Conservation (phyloP, 2,888 invertebrate species). For the Phyllotreta cruciferae region DNA sequence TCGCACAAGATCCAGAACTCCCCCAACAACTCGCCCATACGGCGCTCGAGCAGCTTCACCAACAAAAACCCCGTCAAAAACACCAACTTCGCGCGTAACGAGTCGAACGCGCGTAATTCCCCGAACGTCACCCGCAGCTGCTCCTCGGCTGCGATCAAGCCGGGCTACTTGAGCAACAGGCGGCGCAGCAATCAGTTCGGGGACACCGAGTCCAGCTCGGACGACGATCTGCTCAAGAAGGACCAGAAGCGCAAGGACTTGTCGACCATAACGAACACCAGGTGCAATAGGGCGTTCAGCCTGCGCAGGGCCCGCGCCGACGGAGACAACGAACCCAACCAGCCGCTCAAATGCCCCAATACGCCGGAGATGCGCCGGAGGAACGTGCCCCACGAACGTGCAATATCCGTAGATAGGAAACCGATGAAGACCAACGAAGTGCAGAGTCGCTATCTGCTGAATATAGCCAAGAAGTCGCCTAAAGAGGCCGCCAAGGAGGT, state of each 20-base stretch:
- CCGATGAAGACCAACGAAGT: slow-evolving; percentile 56
- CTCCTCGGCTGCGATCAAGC: slow-evolving; percentile 60
- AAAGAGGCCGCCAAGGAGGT: slow-evolving; percentile 38
- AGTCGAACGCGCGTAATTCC: slow-evolving; percentile 47
- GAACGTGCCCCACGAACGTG: slow-evolving; percentile 57
- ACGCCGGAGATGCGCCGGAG: slow-evolving; percentile 70
- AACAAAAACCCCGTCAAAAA: slow-evolving; percentile 56
- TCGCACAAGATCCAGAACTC: slow-evolving; percentile 59
- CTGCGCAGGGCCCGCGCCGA: slow-evolving; percentile 71
- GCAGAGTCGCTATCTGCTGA: slow-evolving; percentile 58
- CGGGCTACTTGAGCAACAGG: slow-evolving; percentile 49
- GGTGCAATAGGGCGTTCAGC: slow-evolving; percentile 77
- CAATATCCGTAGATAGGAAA: slow-evolving; percentile 59
- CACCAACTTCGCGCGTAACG: slow-evolving; percentile 49
- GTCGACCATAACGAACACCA: slow-evolving; percentile 63
- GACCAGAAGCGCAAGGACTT: slow-evolving; percentile 55
- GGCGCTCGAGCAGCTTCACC: slow-evolving; percentile 73
- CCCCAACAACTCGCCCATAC: slow-evolving; percentile 63
- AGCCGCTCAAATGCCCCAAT: slow-evolving; percentile 66
- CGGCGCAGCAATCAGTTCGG: slow-evolving; percentile 54
- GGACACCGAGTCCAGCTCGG: slow-evolving; percentile 62
- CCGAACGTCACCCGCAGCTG: slow-evolving; percentile 50
- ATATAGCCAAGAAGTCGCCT: slow-evolving; percentile 51
- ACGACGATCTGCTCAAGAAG: slow-evolving; percentile 61
- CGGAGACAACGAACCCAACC: slow-evolving; percentile 61